These are phyloP conservation scores for Oscheius sp. DNA, from an alignment of 2,888 invertebrate genomes.

Conservation along the genomic window DNA sequence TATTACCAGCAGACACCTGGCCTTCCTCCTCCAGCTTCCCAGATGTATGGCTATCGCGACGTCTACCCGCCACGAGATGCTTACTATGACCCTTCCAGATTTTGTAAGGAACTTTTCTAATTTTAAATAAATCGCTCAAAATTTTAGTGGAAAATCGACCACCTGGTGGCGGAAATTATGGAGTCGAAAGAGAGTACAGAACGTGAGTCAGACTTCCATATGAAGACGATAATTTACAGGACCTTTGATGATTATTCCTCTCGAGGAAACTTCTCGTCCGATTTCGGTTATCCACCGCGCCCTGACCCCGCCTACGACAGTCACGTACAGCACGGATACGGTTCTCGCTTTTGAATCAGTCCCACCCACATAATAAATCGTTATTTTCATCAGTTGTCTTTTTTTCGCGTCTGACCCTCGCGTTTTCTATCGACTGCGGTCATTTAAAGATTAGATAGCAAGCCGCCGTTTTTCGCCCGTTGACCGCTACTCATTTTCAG, in stretches of 20 bases:
- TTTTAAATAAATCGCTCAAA: not conserved
- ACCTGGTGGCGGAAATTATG: not conserved
- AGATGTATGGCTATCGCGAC: not conserved
- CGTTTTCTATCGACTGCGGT: not conserved
- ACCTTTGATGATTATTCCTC: slow-evolving; percentile 9
- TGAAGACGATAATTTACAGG: not conserved
- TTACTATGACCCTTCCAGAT: not conserved
- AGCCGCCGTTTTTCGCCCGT: not conserved
- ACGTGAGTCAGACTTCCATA: not conserved
- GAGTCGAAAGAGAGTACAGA: not conserved
- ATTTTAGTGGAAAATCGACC: not conserved
- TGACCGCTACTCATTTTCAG: slow-evolving; percentile 1
- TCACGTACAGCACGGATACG: not conserved
- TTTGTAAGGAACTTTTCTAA: not conserved
- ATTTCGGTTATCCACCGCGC: not conserved
- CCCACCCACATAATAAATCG: no score
- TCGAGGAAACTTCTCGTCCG: not conserved
- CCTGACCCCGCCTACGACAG: not conserved
- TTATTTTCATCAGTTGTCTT: no score
- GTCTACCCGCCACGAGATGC: no score
- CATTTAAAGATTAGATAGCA: not conserved
- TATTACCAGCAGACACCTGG: not conserved
- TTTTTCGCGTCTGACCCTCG: no score
- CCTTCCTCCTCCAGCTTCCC: not conserved
- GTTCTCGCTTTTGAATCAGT: not conserved